These are phyloP conservation scores for Pseudanteris insignis DNA, from an alignment of 2,888 invertebrate species.

Conservation along the genomic window DNA sequence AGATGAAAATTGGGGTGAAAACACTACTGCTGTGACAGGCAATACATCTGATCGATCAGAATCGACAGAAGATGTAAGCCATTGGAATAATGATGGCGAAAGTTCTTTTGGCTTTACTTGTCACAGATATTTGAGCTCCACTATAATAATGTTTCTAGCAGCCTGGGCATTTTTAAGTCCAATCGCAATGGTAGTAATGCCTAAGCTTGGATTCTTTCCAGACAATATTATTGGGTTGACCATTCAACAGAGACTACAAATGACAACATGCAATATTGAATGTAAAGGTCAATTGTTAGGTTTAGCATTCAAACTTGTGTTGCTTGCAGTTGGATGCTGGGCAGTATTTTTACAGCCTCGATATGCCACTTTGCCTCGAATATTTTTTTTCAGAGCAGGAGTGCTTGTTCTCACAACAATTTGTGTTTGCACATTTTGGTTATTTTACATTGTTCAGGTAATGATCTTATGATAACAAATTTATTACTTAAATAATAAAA, in stretches of 20 bases:
- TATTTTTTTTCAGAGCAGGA: constrained; percentile 89
- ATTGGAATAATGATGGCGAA: constrained; percentile 80
- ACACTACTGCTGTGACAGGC: constrained; percentile 95
- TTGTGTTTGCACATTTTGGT: constrained; percentile 96
- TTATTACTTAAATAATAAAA: too few relatives aligned
- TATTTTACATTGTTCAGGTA: constrained; percentile 93
- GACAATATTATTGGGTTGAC: constrained; percentile 74
- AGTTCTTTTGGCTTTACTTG: constrained; percentile 78
- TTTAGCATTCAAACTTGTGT: constrained; percentile 88
- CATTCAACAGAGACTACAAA: constrained; percentile 75
- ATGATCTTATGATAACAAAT: too few relatives aligned
- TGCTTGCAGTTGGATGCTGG: constrained; percentile 91
- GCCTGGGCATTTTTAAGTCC: constrained; percentile 90
- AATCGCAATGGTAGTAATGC: constrained; percentile 92
- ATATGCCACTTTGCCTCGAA: constrained; percentile 88
- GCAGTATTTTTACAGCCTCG: constrained; percentile 88
- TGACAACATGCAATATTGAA: constrained; percentile 88
- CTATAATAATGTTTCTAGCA: constrained; percentile 79
- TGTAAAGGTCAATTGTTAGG: constrained; percentile 94
- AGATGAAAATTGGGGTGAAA: constrained; percentile 99
- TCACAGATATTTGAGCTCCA: constrained; percentile 83
- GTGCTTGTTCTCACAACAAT: constrained; percentile 89
- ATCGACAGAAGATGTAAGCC: constrained; percentile 89
- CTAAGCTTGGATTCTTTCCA: constrained; percentile 87
- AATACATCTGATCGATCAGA: constrained; percentile 96